A percentile compares a stretch with the other conserved stretches of the same genome.
Evolutionary conservation across 1,140 invertebrate genomes (phyloP).

Genomic region (Dufourea novaeangliae): DNA sequence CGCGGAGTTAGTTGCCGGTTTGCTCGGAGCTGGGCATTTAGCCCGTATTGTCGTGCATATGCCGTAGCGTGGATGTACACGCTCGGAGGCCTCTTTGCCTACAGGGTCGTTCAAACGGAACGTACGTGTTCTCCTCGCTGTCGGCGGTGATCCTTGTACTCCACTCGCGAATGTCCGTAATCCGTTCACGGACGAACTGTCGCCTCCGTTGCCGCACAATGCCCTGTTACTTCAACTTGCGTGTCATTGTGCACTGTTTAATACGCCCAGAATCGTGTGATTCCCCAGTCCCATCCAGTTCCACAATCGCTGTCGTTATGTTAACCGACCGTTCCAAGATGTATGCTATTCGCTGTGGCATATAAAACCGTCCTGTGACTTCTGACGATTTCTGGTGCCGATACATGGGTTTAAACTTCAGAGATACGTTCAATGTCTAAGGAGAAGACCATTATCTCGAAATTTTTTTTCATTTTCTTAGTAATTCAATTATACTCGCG

Average conservation of each 20-base stretch:
- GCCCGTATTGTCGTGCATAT: constrained; percentile 80
- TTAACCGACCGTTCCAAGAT: constrained; percentile 22
- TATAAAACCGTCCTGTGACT: too few species aligned
- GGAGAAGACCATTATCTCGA: too few species aligned
- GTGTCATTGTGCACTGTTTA: constrained; percentile 42
- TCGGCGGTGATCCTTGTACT: constrained; percentile 31
- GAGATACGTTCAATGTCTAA: too few species aligned
- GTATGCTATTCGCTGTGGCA: too few species aligned
- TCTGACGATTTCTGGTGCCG: too few species aligned
- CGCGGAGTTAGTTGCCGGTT: constrained; percentile 79
- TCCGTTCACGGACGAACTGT: constrained; percentile 63
- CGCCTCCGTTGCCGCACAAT: constrained; percentile 55
- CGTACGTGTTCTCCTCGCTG: constrained; percentile 60
- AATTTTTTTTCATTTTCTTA: too few species aligned
- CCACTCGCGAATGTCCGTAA: constrained; percentile 54
- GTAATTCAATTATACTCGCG: too few species aligned
- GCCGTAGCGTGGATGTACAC: constrained; percentile 67
- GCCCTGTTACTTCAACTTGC: constrained; percentile 59
- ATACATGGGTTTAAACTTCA: too few species aligned
- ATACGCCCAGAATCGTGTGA: constrained; percentile 33
- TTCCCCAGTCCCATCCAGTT: constrained; percentile 13
- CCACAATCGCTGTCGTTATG: constrained; percentile 20
- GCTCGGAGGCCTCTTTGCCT: constrained; percentile 70
- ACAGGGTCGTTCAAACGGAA: constrained; percentile 67
- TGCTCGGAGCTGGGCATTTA: constrained; percentile 77